These are phyloP conservation scores for Drosophila simulans DNA, from an alignment of 1,140 invertebrate genomes.

Conservation along the genomic window DNA sequence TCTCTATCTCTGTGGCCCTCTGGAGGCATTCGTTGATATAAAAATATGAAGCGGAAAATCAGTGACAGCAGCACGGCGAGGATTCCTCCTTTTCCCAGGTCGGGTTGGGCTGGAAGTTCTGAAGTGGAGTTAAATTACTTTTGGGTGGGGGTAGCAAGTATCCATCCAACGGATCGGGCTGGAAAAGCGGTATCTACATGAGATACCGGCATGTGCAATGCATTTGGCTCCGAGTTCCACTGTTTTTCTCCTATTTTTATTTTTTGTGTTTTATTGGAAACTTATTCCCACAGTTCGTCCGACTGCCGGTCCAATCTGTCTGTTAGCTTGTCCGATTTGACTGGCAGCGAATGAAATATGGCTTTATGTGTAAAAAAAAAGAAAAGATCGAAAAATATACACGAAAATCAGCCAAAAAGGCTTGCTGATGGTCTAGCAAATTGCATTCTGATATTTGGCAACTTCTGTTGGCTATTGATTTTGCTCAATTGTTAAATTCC, in stretches of 20 bases:
- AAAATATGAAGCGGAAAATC: conserved; percentile 81
- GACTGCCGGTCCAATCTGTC: conserved; percentile 71
- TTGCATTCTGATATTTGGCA: conserved; percentile 74
- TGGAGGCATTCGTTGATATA: conserved; percentile 61
- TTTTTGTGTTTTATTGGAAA: conserved; percentile 55
- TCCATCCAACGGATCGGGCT: conserved; percentile 1
- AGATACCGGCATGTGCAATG: conserved; percentile 31
- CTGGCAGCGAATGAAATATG: conserved; percentile 81
- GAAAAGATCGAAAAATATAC: conserved; percentile 30
- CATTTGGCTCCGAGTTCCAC: conserved; percentile 37
- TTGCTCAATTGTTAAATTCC: conserved; percentile 53
- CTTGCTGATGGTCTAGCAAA: conserved; percentile 68
- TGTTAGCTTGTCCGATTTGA: conserved; percentile 80
- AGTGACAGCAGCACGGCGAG: conserved; percentile 68
- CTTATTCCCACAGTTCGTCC: conserved; percentile 65
- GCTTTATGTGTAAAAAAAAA: conserved; percentile 48
- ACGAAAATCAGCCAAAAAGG: conserved; percentile 53
- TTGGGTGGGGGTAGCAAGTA: conserved; percentile 24
- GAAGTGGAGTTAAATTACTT: conserved; percentile 82
- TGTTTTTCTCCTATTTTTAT: conserved; percentile 7
- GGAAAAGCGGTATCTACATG: conserved; percentile 32
- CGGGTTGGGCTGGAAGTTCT: conserved; percentile 54
- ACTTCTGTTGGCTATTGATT: conserved; percentile 76
- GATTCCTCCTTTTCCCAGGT: conserved; percentile 44
- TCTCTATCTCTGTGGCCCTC: conserved; percentile 38